Evolutionary conservation across 2,113 vertebrate genomes (phyloP).

Genomic region (Acrocephalus kingi): DNA sequence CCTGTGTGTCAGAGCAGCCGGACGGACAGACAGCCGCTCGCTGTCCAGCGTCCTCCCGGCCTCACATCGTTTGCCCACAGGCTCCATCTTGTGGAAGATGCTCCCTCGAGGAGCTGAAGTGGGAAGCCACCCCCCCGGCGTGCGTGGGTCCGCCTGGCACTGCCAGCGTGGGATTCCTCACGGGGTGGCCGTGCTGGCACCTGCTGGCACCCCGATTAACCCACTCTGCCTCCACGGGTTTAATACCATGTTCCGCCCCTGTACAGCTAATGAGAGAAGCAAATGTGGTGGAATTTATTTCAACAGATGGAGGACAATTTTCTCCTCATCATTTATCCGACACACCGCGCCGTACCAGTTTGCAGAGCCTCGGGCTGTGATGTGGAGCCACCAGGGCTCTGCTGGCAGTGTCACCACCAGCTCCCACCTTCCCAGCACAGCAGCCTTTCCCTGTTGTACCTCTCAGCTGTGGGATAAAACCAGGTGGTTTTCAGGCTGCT

Average conservation of each 20-base stretch:
- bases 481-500: neutral
- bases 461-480: neutral
- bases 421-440: neutral
- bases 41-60: rapidly evolving
- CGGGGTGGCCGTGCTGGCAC: neutral
- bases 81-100: conserved; percentile 57
- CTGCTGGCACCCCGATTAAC: rapidly evolving
- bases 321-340: neutral
- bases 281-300: neutral
- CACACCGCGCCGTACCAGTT: neutral
- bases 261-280: neutral
- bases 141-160: neutral
- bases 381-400: neutral
- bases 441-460: neutral
- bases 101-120: neutral
- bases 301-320: neutral
- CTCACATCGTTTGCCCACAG: neutral
- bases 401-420: neutral
- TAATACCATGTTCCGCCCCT: rapidly evolving
- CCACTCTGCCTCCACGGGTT: rapidly evolving
- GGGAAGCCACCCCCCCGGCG: neutral
- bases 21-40: rapidly evolving
- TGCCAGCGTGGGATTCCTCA: rapidly evolving
- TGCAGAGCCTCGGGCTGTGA: neutral
- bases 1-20: rapidly evolving